These are phyloP conservation scores for Cataglyphis rosenhaueri DNA, from an alignment of 2,888 invertebrate genomes.

Conservation along the genomic window DNA sequence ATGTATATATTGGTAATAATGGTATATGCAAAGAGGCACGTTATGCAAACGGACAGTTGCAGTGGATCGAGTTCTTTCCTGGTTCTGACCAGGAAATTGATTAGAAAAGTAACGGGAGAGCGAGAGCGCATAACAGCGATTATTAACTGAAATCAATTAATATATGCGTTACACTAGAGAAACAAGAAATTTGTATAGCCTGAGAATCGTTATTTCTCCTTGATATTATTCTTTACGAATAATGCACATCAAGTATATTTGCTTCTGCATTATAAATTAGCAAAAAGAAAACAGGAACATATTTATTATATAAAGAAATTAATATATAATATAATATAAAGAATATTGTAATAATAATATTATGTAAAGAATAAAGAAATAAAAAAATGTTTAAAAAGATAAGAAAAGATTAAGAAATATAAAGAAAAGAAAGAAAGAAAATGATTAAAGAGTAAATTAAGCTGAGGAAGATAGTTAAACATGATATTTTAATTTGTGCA, in stretches of 20 bases:
- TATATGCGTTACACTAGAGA: background rate
- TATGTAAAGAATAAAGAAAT: background rate
- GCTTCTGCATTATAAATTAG: background rate
- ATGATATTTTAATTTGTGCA: background rate
- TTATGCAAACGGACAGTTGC: conserved; percentile 67
- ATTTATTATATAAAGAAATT: background rate
- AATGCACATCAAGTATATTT: conserved; percentile 3
- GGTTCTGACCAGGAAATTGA: conserved; percentile 70
- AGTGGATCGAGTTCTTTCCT: conserved; percentile 55
- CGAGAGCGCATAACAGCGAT: conserved; percentile 27
- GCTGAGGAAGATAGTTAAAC: background rate
- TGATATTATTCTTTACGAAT: conserved; percentile 69
- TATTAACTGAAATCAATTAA: conserved; percentile 35
- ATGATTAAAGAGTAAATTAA: background rate
- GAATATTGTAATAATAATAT: no score
- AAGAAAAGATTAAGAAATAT: background rate
- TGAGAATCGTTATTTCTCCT: conserved; percentile 67
- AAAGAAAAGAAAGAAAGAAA: background rate
- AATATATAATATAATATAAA: no score
- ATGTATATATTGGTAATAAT: conserved; percentile 48
- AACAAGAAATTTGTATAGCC: conserved; percentile 29
- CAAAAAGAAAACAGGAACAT: background rate
- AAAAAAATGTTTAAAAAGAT: background rate
- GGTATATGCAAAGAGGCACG: conserved; percentile 53
- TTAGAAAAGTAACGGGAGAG: conserved; percentile 57